Evolutionary conservation across 2,113 vertebrate species (phyloP), one percentile per base, ranked within the genome.

Genomic region (Saccopteryx leptura): DNA sequence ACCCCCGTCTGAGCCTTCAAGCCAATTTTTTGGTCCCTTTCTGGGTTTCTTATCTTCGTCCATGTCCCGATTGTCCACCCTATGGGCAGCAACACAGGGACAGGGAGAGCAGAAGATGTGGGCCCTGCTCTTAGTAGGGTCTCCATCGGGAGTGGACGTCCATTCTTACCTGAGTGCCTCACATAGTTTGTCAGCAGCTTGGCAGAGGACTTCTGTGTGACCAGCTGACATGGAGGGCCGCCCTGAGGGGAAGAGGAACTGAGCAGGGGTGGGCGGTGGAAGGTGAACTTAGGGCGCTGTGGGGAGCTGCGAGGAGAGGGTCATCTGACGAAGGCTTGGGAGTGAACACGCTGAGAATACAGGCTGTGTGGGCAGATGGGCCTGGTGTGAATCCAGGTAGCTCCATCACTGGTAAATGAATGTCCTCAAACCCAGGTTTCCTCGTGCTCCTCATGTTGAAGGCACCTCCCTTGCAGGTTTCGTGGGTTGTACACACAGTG

Each of bases 121-220:
- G 86, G 7, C 48, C 7, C 9, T 65, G 28, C 54, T 56, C 13
- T 26, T 4, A 0, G 13, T 4, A 0, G 13, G 33, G 2, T 6
- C 71, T 56, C 19, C 0, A 24, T 65, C 61, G 18, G 28, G 19
- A 31, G 21, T 31, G 39, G 81, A 61, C 8, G 12, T 31, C 26
- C 2, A 0, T 7, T 23, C 52, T 48, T n/a, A 50, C 48, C 50
- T 0, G 0, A 71, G 56, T 7, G 7, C 14, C 1, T 7, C 6
- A 4, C 46, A 31, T 75, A 33, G 79, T 12, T 11, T 7, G 14
- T 8, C 4, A 15, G 24, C 21, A 52, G 66, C 75, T n/a, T 3
- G 7, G 46, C 48, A 4, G 23, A 9, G 11, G 71, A 8, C 13
- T 28, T 31, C 56, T 58, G 13, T 7, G 1, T 17, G 26, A 10